Percentiles rank a stretch among this genome's conserved stretches.
These are phyloP conservation scores for Euzetes globulus DNA, from an alignment of 2,888 invertebrate genomes.

Conservation along the genomic window DNA sequence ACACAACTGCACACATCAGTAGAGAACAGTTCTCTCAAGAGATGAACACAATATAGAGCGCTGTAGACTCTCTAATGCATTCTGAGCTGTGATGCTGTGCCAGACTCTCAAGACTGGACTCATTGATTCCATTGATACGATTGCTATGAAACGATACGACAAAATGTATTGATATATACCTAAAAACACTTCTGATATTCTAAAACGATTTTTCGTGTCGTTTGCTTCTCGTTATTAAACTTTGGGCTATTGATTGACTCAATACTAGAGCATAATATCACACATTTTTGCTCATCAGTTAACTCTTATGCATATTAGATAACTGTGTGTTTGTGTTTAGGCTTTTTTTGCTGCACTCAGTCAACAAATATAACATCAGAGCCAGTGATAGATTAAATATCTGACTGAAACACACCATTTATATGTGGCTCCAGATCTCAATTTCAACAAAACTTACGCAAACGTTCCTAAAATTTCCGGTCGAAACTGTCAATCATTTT, in stretches of 20 bases:
- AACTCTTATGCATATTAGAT: constrained; percentile 26
- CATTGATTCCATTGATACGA: background rate
- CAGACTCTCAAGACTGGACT: constrained; percentile 3
- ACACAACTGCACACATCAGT: background rate
- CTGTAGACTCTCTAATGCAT: constrained; percentile 12
- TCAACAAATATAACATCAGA: constrained; percentile 14
- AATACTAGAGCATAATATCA: background rate
- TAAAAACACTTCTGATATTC: constrained; percentile 1
- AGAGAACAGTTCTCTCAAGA: constrained; percentile 9
- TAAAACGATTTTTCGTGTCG: constrained; percentile 24
- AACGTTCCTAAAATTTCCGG: constrained; percentile 21
- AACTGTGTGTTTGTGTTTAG: constrained; percentile 21
- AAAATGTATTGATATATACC: background rate
- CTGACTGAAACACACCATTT: constrained; percentile 9
- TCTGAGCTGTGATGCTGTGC: constrained; percentile 7
- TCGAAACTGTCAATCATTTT: constrained; percentile 7
- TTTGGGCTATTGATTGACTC: background rate
- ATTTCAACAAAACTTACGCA: constrained; percentile 28
- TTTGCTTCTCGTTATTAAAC: background rate
- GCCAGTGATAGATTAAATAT: constrained; percentile 8
- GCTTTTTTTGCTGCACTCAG: background rate
- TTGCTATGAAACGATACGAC: background rate
- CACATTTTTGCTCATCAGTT: constrained; percentile 12
- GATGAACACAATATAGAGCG: background rate
- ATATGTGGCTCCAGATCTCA: constrained; percentile 10